These are phyloP conservation scores for Promerops cafer DNA, from an alignment of 2,113 vertebrate species.

Conservation along the genomic window DNA sequence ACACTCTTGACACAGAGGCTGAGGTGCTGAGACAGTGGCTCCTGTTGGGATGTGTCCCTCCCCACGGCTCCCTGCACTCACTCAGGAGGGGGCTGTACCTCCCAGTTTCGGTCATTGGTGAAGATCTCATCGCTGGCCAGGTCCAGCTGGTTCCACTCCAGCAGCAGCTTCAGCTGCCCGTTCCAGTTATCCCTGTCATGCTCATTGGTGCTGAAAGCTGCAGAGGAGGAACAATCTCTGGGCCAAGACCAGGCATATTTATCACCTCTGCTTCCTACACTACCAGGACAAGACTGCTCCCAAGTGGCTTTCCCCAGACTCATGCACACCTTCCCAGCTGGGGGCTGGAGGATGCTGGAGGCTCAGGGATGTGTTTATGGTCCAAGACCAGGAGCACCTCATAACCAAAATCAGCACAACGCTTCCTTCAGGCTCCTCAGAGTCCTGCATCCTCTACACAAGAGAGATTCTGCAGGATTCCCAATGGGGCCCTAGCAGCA, in stretches of 20 bases:
- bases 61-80: not conserved
- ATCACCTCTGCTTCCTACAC: not conserved
- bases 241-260: not conserved
- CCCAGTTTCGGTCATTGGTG: constrained; percentile 78
- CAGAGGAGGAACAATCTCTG: not conserved
- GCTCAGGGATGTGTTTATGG: not conserved
- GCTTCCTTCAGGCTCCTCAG: not conserved
- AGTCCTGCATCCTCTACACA: not conserved
- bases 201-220: constrained; percentile 79
- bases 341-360: not conserved
- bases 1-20: not conserved
- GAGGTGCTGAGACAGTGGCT: not conserved
- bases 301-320: not conserved
- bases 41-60: not conserved
- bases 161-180: constrained; percentile 75
- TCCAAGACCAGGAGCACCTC: not conserved
- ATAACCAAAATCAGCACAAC: not conserved
- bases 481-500: not conserved
- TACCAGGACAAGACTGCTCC: not conserved
- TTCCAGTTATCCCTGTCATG: constrained; percentile 79
- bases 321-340: fast-evolving
- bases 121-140: constrained; percentile 79
- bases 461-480: not conserved
- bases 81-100: constrained; percentile 49
- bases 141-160: constrained; percentile 82